Conservation (phyloP, 2,888 invertebrate genomes). For the Cryptocheilus praepositus region DNA sequence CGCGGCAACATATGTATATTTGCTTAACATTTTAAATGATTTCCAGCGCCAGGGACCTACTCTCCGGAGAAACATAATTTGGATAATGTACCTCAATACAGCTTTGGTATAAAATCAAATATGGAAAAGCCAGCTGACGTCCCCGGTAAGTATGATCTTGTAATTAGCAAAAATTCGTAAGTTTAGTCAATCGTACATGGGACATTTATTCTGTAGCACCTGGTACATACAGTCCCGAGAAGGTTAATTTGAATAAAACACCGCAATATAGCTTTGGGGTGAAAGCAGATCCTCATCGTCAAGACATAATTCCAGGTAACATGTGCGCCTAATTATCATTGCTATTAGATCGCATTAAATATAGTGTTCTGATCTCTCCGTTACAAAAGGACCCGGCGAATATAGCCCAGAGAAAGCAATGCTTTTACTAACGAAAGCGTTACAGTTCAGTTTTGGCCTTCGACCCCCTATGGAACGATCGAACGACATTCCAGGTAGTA, state of each 20-base stretch:
- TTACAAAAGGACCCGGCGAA: slow-evolving; percentile 73
- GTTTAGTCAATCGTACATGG: slow-evolving; percentile 82
- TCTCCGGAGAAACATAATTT: slow-evolving; percentile 78
- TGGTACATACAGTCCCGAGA: slow-evolving; percentile 65
- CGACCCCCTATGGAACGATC: slow-evolving; percentile 53
- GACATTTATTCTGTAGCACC: slow-evolving; percentile 52
- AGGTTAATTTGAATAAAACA: slow-evolving; percentile 58
- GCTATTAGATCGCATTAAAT: not conserved
- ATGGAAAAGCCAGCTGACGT: slow-evolving; percentile 78
- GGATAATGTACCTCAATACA: slow-evolving; percentile 80
- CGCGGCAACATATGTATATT: no score
- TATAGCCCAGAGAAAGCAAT: slow-evolving; percentile 75
- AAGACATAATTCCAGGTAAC: slow-evolving; percentile 68
- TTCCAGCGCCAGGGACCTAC: slow-evolving; percentile 56
- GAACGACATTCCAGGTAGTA: slow-evolving; percentile 62
- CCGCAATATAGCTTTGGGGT: slow-evolving; percentile 63
- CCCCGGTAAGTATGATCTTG: slow-evolving; percentile 78
- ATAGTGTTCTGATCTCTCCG: slow-evolving; percentile 18
- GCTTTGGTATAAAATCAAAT: slow-evolving; percentile 82
- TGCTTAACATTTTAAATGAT: no score
- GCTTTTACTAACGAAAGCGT: slow-evolving; percentile 63
- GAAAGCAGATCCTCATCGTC: slow-evolving; percentile 49
- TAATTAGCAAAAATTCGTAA: slow-evolving; percentile 80
- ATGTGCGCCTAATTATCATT: not conserved
- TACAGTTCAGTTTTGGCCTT: slow-evolving; percentile 67